Conservation (phyloP, 2,797 vertebrate species). For the Falco novaeseelandiae region DNA sequence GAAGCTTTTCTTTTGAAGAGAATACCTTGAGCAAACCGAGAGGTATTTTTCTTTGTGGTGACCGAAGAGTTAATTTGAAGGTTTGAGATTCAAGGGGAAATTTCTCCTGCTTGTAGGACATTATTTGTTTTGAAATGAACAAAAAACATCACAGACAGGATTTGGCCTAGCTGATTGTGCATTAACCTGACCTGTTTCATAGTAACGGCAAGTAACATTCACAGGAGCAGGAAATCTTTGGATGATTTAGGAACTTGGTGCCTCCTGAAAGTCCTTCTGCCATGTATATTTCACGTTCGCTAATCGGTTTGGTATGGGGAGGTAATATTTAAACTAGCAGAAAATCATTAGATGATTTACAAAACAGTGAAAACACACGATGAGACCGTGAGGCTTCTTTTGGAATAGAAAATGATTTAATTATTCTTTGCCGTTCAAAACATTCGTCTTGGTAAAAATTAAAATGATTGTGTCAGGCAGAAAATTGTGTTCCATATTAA, state of each 20-base stretch:
- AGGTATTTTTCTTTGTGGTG: neutral
- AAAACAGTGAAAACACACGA: constrained; percentile 22
- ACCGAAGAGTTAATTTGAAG: neutral
- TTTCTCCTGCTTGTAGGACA: neutral
- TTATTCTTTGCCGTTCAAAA: constrained; percentile 31
- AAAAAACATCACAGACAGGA: neutral
- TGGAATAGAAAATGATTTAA: constrained; percentile 60
- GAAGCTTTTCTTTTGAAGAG: neutral
- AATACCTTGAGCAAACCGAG: neutral
- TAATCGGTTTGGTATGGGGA: constrained; percentile 62
- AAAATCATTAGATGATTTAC: constrained; percentile 74
- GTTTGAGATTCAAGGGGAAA: neutral
- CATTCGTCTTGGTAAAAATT: constrained; percentile 65
- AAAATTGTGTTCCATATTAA: constrained; percentile 64
- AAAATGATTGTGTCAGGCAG: constrained; percentile 62
- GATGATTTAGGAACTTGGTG: constrained; percentile 50
- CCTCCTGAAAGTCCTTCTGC: neutral
- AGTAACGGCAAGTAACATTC: neutral
- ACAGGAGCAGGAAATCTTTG: constrained; percentile 32
- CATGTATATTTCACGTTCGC: neutral
- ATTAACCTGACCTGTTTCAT: neutral
- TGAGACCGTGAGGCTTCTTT: constrained; percentile 11
- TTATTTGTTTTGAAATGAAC: neutral
- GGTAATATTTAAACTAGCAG: constrained; percentile 69
- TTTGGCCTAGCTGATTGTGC: neutral